Base-by-base conservation (phyloP, 2,888 invertebrate species). In the Caenorhabditis plicata region DNA sequence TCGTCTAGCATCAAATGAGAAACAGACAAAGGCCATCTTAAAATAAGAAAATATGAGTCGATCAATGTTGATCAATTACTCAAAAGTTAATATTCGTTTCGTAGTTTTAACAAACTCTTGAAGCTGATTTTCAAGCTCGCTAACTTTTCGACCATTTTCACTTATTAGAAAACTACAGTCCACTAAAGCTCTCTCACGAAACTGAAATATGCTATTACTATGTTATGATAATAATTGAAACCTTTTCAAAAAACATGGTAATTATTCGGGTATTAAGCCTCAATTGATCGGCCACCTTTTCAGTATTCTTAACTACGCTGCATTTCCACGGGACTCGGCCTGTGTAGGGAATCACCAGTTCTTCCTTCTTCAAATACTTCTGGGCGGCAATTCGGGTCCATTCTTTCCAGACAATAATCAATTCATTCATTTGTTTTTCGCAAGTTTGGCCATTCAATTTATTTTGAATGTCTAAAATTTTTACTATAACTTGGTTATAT, bases 21-120 rank as follows among this genome's bases (percentile, higher is more conserved):
- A 4, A 71, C 68, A 1, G 57, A 45, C 42, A 71, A 47, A 0
- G 68, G 68, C 71, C 71, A 71, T 53, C n/a, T n/a, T n/a, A n/a
- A n/a, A n/a, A n/a, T n/a, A n/a, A n/a, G n/a, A n/a, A n/a, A n/a
- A n/a, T n/a, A n/a, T n/a, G n/a, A n/a, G n/a, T n/a, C n/a, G n/a
- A n/a, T n/a, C n/a, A n/a, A n/a, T n/a, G n/a, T n/a, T n/a, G n/a
- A n/a, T n/a, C n/a, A n/a, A n/a, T n/a, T n/a, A n/a, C n/a, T 68
- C 68, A 33, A 55, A 52, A 9, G 36, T 42, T 0, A 69, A 23
- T 15, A 48, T 51, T 19, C 40, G 44, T 22, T 66, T 69, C 2
- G 61, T 55, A 9, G 61, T 46, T 15, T 48, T 25, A 11, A 66
- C 57, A 40, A 69, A 69, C 15, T 60, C 54, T 9, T 45, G 27